Evolutionary conservation across 2,888 invertebrate species (phyloP).

Genomic region (Protophormia terraenovae): DNA sequence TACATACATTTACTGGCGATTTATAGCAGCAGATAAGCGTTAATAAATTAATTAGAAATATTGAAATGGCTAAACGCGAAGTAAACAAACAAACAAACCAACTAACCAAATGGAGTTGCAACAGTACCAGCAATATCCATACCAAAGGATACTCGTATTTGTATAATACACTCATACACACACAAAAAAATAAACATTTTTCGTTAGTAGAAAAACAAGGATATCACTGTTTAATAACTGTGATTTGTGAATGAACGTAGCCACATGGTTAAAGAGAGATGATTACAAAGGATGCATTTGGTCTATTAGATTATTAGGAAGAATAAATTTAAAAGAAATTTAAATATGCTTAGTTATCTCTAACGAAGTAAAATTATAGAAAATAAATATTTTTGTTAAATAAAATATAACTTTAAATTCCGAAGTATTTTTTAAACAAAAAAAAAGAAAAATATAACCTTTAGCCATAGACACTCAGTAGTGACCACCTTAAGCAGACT

Average conservation of each 20-base stretch:
- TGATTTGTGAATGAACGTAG: constrained; percentile 72
- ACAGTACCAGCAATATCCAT: not conserved
- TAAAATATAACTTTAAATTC: not conserved
- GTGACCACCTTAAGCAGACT: constrained; percentile 42
- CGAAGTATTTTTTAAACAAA: not conserved
- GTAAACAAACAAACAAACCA: constrained; percentile 47
- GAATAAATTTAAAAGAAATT: constrained; percentile 32
- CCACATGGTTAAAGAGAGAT: constrained; percentile 52
- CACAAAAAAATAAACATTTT: constrained; percentile 19
- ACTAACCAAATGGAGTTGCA: constrained; percentile 23
- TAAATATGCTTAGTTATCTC: constrained; percentile 21
- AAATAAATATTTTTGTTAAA: not conserved
- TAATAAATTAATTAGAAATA: constrained; percentile 82
- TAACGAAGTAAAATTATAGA: not conserved
- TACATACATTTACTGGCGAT: constrained; percentile 71
- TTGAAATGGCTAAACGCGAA: constrained; percentile 77
- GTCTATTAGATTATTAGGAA: constrained; percentile 15
- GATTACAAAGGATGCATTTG: constrained; percentile 22
- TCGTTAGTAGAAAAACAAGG: constrained; percentile 45
- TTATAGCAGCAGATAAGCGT: constrained; percentile 80
- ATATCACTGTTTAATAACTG: constrained; percentile 70
- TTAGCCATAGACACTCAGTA: constrained; percentile 41
- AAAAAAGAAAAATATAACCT: constrained; percentile 3
- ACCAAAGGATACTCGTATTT: constrained; percentile 24
- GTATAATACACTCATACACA: not conserved